Evolutionary conservation across 2,797 vertebrate species (phyloP).

Genomic region (Lacerta agilis): DNA sequence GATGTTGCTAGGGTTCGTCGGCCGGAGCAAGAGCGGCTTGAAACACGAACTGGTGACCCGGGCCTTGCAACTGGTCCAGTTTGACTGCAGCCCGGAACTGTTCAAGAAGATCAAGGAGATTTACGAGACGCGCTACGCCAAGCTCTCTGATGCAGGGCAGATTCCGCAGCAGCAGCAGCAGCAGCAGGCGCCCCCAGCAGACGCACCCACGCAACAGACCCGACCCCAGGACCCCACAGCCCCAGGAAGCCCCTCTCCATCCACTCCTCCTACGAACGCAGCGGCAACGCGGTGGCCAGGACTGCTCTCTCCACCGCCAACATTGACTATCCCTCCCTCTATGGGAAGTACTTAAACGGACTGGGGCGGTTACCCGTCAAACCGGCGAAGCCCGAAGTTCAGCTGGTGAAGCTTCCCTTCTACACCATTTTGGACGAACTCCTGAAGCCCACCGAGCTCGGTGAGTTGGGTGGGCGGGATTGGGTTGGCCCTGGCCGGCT

Average conservation of each 20-base stretch:
- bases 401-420: slow-evolving; percentile 94
- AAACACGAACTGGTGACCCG: slow-evolving; percentile 97
- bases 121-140: slow-evolving; percentile 95
- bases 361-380: slow-evolving; percentile 86
- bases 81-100: slow-evolving; percentile 96
- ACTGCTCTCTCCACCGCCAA: slow-evolving; percentile 72
- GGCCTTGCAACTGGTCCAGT: slow-evolving; percentile 94
- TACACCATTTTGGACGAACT: slow-evolving; percentile 95
- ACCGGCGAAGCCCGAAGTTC: slow-evolving; percentile 84
- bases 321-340: slow-evolving; percentile 81
- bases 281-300: slow-evolving; percentile 66
- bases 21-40: slow-evolving; percentile 97
- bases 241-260: slow-evolving; percentile 71
- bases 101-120: slow-evolving; percentile 98
- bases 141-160: slow-evolving; percentile 84
- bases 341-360: slow-evolving; percentile 96
- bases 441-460: slow-evolving; percentile 92
- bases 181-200: slow-evolving; percentile 33
- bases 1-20: slow-evolving; percentile 96
- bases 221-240: too few relatives aligned
- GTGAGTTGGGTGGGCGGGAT: slow-evolving; percentile 77
- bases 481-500: too few relatives aligned
- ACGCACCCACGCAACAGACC: too few relatives aligned
- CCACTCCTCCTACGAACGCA: slow-evolving; percentile 74
- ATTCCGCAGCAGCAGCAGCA: slow-evolving; percentile 33